Conservation (phyloP, 2,888 invertebrate genomes). For the Drosophila meridiana region DNA sequence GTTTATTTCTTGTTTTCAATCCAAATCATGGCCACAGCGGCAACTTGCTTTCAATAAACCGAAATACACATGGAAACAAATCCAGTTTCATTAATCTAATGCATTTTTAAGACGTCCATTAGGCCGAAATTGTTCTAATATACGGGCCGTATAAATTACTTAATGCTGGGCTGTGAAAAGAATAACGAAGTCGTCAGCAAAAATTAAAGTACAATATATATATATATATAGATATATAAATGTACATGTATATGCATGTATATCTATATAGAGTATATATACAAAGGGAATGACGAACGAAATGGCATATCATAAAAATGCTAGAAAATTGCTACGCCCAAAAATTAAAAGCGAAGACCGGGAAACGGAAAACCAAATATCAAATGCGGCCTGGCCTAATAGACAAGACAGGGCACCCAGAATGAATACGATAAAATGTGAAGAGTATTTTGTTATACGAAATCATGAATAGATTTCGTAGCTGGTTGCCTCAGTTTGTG, state of each 20-base stretch:
- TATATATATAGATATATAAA: neutral
- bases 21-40: constrained; percentile 12
- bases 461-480: constrained; percentile 77
- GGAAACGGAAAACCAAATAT: constrained; percentile 47
- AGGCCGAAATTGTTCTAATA: constrained; percentile 58
- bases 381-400: constrained; percentile 48
- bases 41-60: neutral
- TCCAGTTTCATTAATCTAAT: constrained; percentile 70
- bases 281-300: constrained; percentile 53
- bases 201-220: constrained; percentile 63
- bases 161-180: constrained; percentile 48
- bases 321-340: constrained; percentile 69
- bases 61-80: constrained; percentile 28
- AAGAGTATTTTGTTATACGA: constrained; percentile 59
- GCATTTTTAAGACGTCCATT: constrained; percentile 61
- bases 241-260: constrained; percentile 14
- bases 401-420: constrained; percentile 47
- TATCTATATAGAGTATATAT: constrained; percentile 7
- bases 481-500: constrained; percentile 58
- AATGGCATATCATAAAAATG: constrained; percentile 70
- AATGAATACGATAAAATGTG: constrained; percentile 63
- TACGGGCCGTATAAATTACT: constrained; percentile 60
- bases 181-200: constrained; percentile 46
- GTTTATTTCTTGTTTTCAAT: constrained; percentile 6
- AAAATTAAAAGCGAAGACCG: constrained; percentile 61